These are phyloP conservation scores for Trachymyrmex cornetzi DNA, from an alignment of 1,140 invertebrate genomes.

Conservation along the genomic window DNA sequence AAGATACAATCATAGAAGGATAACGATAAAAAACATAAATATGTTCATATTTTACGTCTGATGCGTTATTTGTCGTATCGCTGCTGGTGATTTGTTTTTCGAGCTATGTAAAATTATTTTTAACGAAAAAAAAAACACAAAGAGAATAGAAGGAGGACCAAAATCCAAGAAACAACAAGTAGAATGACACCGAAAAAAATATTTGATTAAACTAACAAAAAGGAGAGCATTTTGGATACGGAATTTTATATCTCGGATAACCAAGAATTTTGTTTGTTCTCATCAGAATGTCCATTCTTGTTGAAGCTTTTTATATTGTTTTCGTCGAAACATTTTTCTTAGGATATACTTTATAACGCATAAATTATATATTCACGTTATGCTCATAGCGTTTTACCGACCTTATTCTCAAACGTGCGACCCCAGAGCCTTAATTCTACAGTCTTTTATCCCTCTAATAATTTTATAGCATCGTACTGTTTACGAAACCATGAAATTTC, in stretches of 20 bases:
- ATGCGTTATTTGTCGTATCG: neutral
- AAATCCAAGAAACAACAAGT: neutral
- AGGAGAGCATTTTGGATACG: too few relatives aligned
- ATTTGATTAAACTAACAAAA: too few relatives aligned
- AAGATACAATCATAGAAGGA: neutral
- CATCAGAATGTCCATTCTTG: too few relatives aligned
- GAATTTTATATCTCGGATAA: too few relatives aligned
- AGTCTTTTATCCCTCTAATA: neutral
- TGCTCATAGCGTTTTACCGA: neutral
- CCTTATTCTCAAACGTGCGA: conserved; percentile 13
- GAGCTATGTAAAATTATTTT: neutral
- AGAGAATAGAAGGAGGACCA: neutral
- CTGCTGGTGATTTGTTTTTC: neutral
- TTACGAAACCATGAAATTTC: neutral
- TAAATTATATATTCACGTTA: neutral
- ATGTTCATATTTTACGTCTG: neutral
- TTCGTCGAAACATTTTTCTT: too few relatives aligned
- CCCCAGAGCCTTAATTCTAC: too few relatives aligned
- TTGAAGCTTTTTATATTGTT: too few relatives aligned
- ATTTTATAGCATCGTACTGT: neutral
- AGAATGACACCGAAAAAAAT: neutral
- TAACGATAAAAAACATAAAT: neutral
- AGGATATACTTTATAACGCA: neutral
- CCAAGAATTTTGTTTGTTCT: too few relatives aligned
- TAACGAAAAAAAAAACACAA: neutral